These are phyloP conservation scores for Procavia capensis DNA, from an alignment of 2,113 vertebrate species.

Conservation along the genomic window DNA sequence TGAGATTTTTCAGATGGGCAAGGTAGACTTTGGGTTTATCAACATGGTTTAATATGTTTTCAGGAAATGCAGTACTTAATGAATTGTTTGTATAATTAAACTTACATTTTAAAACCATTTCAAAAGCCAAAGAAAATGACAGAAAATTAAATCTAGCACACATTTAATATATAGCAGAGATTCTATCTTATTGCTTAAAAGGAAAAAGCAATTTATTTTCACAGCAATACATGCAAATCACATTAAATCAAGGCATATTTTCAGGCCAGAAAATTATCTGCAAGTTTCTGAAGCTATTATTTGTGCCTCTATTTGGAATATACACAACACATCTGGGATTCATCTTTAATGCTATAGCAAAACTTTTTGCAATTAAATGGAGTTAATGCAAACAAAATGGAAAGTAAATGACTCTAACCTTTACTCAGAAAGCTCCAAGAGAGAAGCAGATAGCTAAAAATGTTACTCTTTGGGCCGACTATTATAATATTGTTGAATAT, in stretches of 20 bases:
- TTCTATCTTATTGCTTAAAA: not conserved
- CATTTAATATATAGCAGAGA: conserved; percentile 13
- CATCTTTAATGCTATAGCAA: conserved; percentile 6
- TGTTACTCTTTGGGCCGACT: conserved; percentile 12
- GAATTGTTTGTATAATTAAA: not conserved
- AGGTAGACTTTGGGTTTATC: not conserved
- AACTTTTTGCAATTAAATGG: not conserved
- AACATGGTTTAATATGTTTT: conserved; percentile 20
- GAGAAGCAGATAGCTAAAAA: conserved; percentile 3
- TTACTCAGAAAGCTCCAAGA: not conserved
- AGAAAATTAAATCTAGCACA: not conserved
- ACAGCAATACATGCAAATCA: not conserved
- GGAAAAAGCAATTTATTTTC: conserved; percentile 23
- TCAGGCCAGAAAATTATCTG: not conserved
- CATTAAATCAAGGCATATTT: not conserved
- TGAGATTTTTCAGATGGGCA: not conserved
- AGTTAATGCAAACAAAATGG: conserved; percentile 51
- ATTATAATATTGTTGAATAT: conserved; percentile 28
- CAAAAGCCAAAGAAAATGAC: not conserved
- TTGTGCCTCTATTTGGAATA: not conserved
- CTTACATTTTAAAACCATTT: not conserved
- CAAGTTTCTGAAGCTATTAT: not conserved
- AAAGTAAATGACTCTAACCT: conserved; percentile 41
- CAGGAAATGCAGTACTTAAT: not conserved
- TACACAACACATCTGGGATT: not conserved